Evolutionary conservation across 2,888 invertebrate species (phyloP).

Genomic region (Conomelus anceps): DNA sequence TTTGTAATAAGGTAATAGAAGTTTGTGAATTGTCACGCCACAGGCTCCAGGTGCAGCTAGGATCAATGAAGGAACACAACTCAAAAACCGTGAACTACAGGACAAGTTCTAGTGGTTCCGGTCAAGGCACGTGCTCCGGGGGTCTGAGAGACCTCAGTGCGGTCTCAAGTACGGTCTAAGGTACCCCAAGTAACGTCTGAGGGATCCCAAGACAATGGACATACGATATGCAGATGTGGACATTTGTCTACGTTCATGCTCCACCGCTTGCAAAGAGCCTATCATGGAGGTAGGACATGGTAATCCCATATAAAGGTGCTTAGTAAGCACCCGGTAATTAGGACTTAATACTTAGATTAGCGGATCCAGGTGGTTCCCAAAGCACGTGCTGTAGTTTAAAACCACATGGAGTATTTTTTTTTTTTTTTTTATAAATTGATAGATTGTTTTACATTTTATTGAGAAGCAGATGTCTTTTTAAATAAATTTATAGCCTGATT

Average conservation of each 20-base stretch:
- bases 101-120: not conserved
- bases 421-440: too few relatives aligned
- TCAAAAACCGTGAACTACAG: not conserved
- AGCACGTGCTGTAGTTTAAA: not conserved
- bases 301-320: not conserved
- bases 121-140: not conserved
- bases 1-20: too few relatives aligned
- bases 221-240: not conserved
- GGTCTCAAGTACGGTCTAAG: not conserved
- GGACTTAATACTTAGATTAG: not conserved
- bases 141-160: not conserved
- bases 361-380: not conserved
- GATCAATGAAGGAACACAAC: not conserved
- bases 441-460: too few relatives aligned
- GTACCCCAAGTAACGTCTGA: not conserved
- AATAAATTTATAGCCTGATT: too few relatives aligned
- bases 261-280: not conserved
- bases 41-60: not conserved
- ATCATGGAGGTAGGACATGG: not conserved
- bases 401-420: too few relatives aligned
- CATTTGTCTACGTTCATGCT: too few relatives aligned
- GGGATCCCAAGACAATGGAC: too few relatives aligned
- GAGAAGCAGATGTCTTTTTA: too few relatives aligned
- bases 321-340: not conserved
- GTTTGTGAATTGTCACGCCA: too few relatives aligned